These are phyloP conservation scores for Archips crataeganus DNA, from an alignment of 2,888 invertebrate species.

Conservation along the genomic window DNA sequence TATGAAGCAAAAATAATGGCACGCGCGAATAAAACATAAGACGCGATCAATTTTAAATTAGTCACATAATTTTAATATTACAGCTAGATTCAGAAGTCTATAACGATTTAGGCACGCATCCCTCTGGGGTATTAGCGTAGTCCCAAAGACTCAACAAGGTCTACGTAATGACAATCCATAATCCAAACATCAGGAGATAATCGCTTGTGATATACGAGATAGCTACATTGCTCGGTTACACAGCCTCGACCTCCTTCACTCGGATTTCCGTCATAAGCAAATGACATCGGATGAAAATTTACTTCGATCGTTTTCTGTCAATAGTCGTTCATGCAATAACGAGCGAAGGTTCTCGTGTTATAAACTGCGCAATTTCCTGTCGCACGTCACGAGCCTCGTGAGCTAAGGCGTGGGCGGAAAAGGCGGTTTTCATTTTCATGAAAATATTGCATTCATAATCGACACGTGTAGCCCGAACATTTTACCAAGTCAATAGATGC, in stretches of 20 bases:
- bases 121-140: not conserved
- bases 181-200: conserved; percentile 15
- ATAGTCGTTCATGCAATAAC: conserved; percentile 9
- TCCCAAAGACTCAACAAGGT: conserved; percentile 1
- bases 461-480: not conserved
- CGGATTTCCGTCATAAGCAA: conserved; percentile 33
- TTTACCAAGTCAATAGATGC: not conserved
- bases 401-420: conserved; percentile 31
- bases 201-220: conserved; percentile 15
- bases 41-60: not conserved
- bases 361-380: conserved; percentile 55
- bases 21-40: not conserved
- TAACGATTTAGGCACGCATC: not conserved
- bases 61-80: not conserved
- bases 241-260: conserved; percentile 23
- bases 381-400: conserved; percentile 53
- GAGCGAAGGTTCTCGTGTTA: conserved; percentile 33
- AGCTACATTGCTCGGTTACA: conserved; percentile 16
- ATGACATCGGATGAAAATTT: conserved; percentile 25
- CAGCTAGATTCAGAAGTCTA: not conserved
- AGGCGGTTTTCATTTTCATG: conserved; percentile 20
- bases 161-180: not conserved
- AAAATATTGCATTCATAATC: conserved; percentile 9
- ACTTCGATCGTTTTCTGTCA: conserved; percentile 23
- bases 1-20: not conserved